Percentiles rank a stretch among this genome's conserved stretches.
These are phyloP conservation scores for Anguilla rostrata DNA, from an alignment of 2,113 vertebrate species.

Conservation along the genomic window DNA sequence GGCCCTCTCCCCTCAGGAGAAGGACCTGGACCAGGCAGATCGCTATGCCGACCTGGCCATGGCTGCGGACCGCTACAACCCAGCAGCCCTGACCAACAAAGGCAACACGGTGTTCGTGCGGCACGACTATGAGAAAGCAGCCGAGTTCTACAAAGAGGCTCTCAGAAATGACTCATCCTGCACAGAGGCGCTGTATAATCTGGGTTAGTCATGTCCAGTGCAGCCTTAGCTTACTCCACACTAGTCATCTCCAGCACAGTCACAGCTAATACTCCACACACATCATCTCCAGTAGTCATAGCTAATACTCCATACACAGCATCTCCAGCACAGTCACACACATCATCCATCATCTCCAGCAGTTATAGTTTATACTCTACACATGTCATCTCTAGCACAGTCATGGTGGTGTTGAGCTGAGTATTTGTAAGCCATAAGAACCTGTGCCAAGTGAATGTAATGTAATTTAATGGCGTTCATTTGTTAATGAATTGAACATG, in stretches of 20 bases:
- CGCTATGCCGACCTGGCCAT: conserved; percentile 92
- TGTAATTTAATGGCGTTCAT: too few relatives aligned
- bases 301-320: background rate
- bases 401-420: too few relatives aligned
- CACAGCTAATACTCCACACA: background rate
- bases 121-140: conserved; percentile 88
- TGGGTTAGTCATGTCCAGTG: conserved; percentile 70
- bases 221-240: background rate
- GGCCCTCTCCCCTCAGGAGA: conserved; percentile 71
- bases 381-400: background rate
- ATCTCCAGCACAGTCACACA: too few relatives aligned
- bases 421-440: too few relatives aligned
- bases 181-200: conserved; percentile 93
- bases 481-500: too few relatives aligned
- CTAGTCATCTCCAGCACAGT: background rate
- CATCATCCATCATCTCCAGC: too few relatives aligned
- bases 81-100: conserved; percentile 92
- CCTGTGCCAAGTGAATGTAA: too few relatives aligned
- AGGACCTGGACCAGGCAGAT: conserved; percentile 86
- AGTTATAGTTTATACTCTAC: background rate
- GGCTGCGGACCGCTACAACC: conserved; percentile 90
- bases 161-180: conserved; percentile 94
- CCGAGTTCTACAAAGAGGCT: conserved; percentile 93
- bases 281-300: background rate
- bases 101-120: conserved; percentile 87